A percentile compares a stretch with the other conserved stretches of the same genome.
Conservation (phyloP, 2,888 invertebrate genomes). For the Drosophila birchii region DNA sequence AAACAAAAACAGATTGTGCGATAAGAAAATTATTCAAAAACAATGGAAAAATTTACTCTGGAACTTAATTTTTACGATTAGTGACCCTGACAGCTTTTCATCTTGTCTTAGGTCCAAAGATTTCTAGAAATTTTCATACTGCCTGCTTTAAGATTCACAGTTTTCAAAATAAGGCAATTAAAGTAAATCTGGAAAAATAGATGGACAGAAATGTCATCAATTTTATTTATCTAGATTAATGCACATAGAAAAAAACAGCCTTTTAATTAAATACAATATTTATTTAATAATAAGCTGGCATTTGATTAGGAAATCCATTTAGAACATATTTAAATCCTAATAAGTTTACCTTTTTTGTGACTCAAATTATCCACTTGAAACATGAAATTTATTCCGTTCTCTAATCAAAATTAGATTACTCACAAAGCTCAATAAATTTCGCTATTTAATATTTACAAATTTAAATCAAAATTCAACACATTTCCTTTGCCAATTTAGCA, state of each 20-base stretch:
- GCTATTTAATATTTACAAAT: background rate
- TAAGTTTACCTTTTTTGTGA: background rate
- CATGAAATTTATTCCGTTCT: too few species aligned
- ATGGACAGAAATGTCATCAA: background rate
- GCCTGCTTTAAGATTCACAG: background rate
- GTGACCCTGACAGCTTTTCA: background rate
- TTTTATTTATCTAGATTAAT: too few species aligned
- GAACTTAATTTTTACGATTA: background rate
- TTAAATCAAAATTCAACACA: background rate
- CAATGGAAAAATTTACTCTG: background rate
- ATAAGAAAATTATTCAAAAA: background rate
- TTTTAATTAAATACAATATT: too few species aligned
- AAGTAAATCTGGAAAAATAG: too few species aligned
- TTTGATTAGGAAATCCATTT: too few species aligned
- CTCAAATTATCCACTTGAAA: background rate
- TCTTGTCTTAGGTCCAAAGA: background rate
- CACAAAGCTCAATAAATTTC: background rate
- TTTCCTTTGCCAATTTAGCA: background rate
- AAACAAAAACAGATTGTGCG: background rate
- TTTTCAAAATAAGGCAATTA: background rate
- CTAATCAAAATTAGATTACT: background rate
- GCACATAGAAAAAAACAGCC: background rate
- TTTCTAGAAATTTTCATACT: background rate
- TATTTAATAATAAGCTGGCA: background rate
- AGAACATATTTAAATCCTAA: background rate